These are phyloP conservation scores for Misgurnus anguillicaudatus DNA, from an alignment of 2,113 vertebrate species.

Conservation along the genomic window DNA sequence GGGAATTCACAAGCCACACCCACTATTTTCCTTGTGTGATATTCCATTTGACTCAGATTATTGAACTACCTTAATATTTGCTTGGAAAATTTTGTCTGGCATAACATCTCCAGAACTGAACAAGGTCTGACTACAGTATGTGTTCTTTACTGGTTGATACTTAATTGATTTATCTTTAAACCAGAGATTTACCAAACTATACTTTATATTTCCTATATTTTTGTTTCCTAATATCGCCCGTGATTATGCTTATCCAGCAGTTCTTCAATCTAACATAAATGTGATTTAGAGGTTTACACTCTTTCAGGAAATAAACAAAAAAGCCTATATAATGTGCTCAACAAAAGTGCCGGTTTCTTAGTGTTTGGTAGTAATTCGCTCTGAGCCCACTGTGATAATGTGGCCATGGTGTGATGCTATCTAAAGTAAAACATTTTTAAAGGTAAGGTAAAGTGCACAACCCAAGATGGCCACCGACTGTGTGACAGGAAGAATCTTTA, in stretches of 20 bases:
- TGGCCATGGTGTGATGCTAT: not conserved
- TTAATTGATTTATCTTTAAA: no score
- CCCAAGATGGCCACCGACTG: not conserved
- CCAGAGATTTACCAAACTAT: no score
- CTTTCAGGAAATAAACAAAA: not conserved
- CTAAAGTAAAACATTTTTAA: not conserved
- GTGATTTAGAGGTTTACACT: not conserved
- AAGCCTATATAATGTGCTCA: not conserved
- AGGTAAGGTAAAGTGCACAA: not conserved
- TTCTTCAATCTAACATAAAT: no score
- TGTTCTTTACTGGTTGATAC: not conserved
- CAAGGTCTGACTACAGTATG: not conserved
- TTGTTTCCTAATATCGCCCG: no score
- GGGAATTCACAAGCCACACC: no score
- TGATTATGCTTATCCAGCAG: no score
- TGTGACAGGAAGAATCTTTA: not conserved
- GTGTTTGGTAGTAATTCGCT: not conserved
- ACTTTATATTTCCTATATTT: no score
- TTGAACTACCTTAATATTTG: constrained; percentile 7
- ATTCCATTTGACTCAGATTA: not conserved
- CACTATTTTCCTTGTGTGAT: no score
- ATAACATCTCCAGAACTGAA: not conserved
- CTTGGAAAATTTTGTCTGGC: constrained; percentile 3
- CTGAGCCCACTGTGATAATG: constrained; percentile 3
- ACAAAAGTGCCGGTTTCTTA: not conserved